Evolutionary conservation across 2,113 vertebrate species (phyloP), one percentile per base, ranked within the genome.

Genomic region (Bambusicola thoracicus): DNA sequence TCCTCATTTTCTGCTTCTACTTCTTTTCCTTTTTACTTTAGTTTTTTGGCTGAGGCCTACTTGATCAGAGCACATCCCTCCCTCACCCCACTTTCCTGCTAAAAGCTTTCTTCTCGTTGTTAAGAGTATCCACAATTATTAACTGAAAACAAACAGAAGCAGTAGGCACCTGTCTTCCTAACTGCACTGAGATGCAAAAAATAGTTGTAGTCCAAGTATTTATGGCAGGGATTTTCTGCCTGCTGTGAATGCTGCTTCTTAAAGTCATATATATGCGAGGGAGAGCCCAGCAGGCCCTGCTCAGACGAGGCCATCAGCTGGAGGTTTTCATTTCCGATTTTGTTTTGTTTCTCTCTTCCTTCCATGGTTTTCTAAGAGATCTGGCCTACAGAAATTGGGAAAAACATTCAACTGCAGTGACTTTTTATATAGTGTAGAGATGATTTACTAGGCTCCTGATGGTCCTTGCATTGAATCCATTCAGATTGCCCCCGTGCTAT

Each of bases 31-130:
- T 25, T 11, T 2, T 11, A 3, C 3, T 77, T 0, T 17, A 8
- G 8, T 48, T 78, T 82, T 82, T 77, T 0, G 13, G 3, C 25
- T 44, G 27, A 41, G n/a, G 27, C 15, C 17, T 68, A 1, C 3
- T 13, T 63, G 55, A n/a, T 66, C 74, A 80, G 84, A 92, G 44
- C 15, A 53, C 43, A 22, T 69, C n/a, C 59, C 38, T 86, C 3
- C 1, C 73, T 81, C 61, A 25, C 34, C 36, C 63, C 70, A 17
- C 44, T 90, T 66, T 88, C 49, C 55, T 87, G 67, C 51, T 88
- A 25, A 70, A 70, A 92, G 27, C 43, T 92, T 66, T 83, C 75
- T 85, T 76, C 74, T 90, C 77, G 61, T 85, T 89, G 58, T 89
- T 68, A 32, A 65, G 63, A 83, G 93, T 96, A 73, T 90, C 94